Evolutionary conservation across 2,797 vertebrate species (phyloP), one percentile per base, ranked within the genome.

Genomic region (Sebastes oblongus): DNA sequence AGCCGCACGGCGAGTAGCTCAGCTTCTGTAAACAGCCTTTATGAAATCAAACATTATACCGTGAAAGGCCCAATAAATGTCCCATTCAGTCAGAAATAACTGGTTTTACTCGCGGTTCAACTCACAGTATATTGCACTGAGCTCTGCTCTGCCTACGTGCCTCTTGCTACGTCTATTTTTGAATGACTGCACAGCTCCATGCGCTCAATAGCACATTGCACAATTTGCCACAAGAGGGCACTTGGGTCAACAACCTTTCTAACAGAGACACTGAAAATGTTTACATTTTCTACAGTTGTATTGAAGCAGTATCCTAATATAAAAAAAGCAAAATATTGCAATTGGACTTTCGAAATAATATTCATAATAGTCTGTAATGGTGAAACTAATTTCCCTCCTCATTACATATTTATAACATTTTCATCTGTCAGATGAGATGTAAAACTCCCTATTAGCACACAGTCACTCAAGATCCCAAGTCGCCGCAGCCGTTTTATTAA

Each of bases 391-490:
- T 50, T 72, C 42, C 34, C 52, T 58, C 54, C 29, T 78, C 54
- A 76, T 73, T 62, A 66, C 12, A 54, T 32, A 83, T 78, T 73
- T 54, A 81, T 76, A 72, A 34, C 54, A 36, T 11, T 16, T 54
- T n/a, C 2, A 20, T 34, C 32, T 60, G 36, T 54, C 42, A 56
- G 56, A 59, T 29, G 32, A 55, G 34, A 58, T 77, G 16, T 54
- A 12, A 64, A 82, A 71, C 22, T 8, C 39, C 7, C 1, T 39
- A 10, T 30, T 30, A 58, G 30, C 52, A 20, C 64, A 68, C 39
- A 20, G 20, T 67, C 9, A n/a, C 46, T 52, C 46, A 67, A 58
- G 11, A 77, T 67, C 20, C 14, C 5, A 62, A 36, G 29, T 73
- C 60, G 12, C 24, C 30, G 16, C 67, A 65, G 29, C 22, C 36